Evolutionary conservation across 2,888 invertebrate genomes (phyloP).

Genomic region (Ophonus ardosiacus): DNA sequence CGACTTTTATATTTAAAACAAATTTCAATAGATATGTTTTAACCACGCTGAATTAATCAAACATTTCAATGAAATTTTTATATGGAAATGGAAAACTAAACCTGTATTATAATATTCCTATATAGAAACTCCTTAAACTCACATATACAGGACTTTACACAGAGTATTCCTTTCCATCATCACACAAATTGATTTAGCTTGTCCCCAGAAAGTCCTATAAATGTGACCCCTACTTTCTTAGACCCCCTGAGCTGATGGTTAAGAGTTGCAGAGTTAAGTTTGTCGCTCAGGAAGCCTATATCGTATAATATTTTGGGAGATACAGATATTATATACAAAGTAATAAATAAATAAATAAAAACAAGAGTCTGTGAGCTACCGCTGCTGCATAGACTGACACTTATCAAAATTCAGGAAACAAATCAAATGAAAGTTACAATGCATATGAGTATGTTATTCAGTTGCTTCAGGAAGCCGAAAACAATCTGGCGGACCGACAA

Average conservation of each 20-base stretch:
- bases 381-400: background rate
- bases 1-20: too few relatives aligned
- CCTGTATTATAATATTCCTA: background rate
- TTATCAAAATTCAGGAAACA: background rate
- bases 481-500: background rate
- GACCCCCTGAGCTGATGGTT: background rate
- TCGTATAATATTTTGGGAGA: background rate
- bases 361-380: background rate
- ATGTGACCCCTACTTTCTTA: background rate
- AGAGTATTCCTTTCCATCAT: background rate
- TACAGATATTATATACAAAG: background rate
- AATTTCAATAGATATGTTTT: too few relatives aligned
- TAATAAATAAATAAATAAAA: background rate
- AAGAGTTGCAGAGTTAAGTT: background rate
- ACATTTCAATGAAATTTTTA: too few relatives aligned
- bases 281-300: background rate
- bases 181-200: background rate
- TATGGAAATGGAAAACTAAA: too few relatives aligned
- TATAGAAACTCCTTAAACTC: background rate
- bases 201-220: background rate
- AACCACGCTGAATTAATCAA: too few relatives aligned
- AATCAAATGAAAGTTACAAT: conserved; percentile 44
- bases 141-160: background rate
- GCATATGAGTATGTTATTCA: conserved; percentile 49
- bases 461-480: conserved; percentile 52